A percentile compares a stretch with the other conserved stretches of the same genome.
Conservation (phyloP, 2,797 vertebrate species). For the Alosa sapidissima region DNA sequence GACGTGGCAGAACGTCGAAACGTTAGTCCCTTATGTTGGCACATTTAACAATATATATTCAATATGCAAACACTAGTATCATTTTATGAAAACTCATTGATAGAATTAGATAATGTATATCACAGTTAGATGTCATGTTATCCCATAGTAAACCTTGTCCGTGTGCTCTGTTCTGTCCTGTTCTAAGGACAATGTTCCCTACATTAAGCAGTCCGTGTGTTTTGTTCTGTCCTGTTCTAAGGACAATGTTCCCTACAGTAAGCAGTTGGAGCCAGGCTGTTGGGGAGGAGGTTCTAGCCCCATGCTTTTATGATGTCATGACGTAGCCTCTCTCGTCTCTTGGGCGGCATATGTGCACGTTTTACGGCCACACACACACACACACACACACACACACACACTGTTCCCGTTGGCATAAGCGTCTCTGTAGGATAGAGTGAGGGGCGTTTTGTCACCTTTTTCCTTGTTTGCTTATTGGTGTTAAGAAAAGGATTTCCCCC, state of each 20-base stretch:
- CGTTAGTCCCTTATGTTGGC: too few relatives aligned
- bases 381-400: slow-evolving; percentile 1
- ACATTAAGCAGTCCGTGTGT: not conserved
- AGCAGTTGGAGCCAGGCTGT: not conserved
- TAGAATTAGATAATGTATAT: too few relatives aligned
- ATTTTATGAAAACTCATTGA: too few relatives aligned
- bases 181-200: not conserved
- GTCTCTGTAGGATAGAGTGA: not conserved
- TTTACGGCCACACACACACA: not conserved
- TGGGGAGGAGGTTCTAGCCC: not conserved
- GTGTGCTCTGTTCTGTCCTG: not conserved
- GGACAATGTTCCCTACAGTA: not conserved
- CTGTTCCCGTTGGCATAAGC: not conserved
- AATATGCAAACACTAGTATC: too few relatives aligned
- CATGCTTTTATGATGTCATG: not conserved
- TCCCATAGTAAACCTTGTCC: not conserved
- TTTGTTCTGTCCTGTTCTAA: not conserved
- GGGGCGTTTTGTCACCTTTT: slow-evolving; percentile 30
- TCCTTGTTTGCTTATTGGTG: slow-evolving; percentile 37
- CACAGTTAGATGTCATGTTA: too few relatives aligned
- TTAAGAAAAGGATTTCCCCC: slow-evolving; percentile 18
- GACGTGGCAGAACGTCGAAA: too few relatives aligned
- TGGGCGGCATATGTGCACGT: not conserved
- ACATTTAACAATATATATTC: too few relatives aligned
- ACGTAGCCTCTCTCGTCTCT: not conserved